Percentiles rank a stretch among this genome's conserved stretches.
These are phyloP conservation scores for Nasonia longicornis DNA, from an alignment of 1,140 invertebrate species.

Conservation along the genomic window DNA sequence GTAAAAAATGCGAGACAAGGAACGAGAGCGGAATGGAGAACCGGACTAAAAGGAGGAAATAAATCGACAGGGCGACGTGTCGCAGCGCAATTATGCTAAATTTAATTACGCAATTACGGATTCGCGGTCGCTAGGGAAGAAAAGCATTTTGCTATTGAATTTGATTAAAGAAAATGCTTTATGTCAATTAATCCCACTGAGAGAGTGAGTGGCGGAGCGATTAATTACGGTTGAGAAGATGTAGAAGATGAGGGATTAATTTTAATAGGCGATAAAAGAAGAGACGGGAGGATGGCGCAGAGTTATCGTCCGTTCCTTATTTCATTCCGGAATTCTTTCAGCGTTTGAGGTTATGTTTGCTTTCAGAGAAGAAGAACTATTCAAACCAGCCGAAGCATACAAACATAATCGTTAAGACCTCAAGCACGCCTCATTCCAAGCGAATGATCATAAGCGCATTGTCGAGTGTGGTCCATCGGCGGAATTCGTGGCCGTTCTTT, in stretches of 20 bases:
- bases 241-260: background rate
- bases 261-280: background rate
- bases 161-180: background rate
- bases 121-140: background rate
- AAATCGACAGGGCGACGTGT: slow-evolving; percentile 15
- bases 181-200: background rate
- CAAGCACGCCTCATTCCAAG: background rate
- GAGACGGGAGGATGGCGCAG: background rate
- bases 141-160: slow-evolving; percentile 6
- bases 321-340: background rate
- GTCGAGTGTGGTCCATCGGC: background rate
- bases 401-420: background rate
- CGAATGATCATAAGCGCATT: background rate
- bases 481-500: slow-evolving; percentile 13
- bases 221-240: background rate
- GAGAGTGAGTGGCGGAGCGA: background rate
- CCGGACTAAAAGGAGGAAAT: slow-evolving; percentile 20
- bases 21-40: slow-evolving; percentile 22
- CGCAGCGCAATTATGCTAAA: slow-evolving; percentile 36
- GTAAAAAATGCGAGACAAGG: slow-evolving; percentile 2
- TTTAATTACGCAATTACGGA: slow-evolving; percentile 42
- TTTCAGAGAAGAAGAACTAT: background rate
- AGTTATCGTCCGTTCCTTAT: background rate
- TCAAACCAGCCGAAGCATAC: background rate
- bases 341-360: background rate